Evolutionary conservation across 1,140 invertebrate species (phyloP), one percentile per base, ranked within the genome.

Genomic region (Drosophila albomicans): DNA sequence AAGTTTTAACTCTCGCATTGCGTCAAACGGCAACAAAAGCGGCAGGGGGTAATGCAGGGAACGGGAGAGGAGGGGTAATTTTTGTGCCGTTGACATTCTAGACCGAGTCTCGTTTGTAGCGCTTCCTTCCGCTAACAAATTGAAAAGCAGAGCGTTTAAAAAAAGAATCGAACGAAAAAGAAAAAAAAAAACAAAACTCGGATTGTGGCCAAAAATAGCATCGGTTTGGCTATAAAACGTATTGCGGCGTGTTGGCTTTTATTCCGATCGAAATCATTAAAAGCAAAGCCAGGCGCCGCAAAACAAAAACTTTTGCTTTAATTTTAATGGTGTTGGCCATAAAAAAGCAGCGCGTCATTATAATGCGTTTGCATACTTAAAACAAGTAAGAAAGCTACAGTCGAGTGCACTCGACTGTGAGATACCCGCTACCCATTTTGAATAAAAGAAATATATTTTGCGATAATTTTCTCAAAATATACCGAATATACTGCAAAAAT

Each of bases 361-460:
- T 85, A 89, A 85, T 88, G 84, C 86, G 78, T 85, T 81, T 79
- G 81, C 85, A 89, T 89, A 88, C 85, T 81, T 75, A 84, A 88
- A 88, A n/a, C n/a, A n/a, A n/a, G n/a, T n/a, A n/a, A n/a, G n/a
- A n/a, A n/a, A n/a, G n/a, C n/a, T n/a, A n/a, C n/a, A n/a, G n/a
- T n/a, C n/a, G n/a, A n/a, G n/a, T n/a, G n/a, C n/a, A n/a, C n/a
- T n/a, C n/a, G n/a, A n/a, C n/a, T n/a, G n/a, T n/a, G n/a, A n/a
- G n/a, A n/a, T n/a, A n/a, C n/a, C n/a, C n/a, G n/a, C n/a, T n/a
- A n/a, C n/a, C n/a, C n/a, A n/a, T n/a, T n/a, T n/a, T n/a, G n/a
- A n/a, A n/a, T n/a, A n/a, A n/a, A n/a, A n/a, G n/a, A n/a, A n/a
- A n/a, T n/a, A n/a, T n/a, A n/a, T n/a, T n/a, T n/a, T n/a, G n/a